A percentile compares a stretch with the other conserved stretches of the same genome.
Evolutionary conservation across 2,888 invertebrate species (phyloP).

Genomic region (Drymonia ruficornis): DNA sequence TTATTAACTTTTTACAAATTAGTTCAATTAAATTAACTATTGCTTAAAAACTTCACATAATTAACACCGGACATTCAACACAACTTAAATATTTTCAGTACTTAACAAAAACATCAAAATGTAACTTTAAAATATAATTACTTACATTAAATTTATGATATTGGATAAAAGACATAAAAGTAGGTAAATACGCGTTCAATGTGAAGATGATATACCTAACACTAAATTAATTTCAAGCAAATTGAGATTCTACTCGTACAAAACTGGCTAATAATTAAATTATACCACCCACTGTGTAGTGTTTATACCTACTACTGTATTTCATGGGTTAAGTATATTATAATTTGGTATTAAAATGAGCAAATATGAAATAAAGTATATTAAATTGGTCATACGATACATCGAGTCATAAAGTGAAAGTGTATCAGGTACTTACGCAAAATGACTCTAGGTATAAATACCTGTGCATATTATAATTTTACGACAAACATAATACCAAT

Average conservation of each 20-base stretch:
- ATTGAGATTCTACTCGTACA: background rate
- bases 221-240: background rate
- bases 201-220: constrained; percentile 4
- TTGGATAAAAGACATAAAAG: constrained; percentile 18
- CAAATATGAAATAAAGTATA: background rate
- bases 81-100: constrained; percentile 56
- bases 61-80: constrained; percentile 53
- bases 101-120: constrained; percentile 49
- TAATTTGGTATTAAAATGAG: constrained; percentile 8
- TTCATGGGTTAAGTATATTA: background rate
- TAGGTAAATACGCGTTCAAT: constrained; percentile 13
- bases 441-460: background rate
- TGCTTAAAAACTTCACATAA: constrained; percentile 56
- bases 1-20: constrained; percentile 78
- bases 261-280: background rate
- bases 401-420: background rate
- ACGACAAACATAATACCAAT: too few relatives aligned
- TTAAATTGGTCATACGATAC: constrained; percentile 3
- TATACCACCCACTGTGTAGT: background rate
- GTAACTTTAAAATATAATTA: constrained; percentile 29
- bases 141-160: constrained; percentile 22
- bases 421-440: background rate
- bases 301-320: background rate
- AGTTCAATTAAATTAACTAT: constrained; percentile 63
- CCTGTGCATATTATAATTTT: too few relatives aligned